Evolutionary conservation across 2,113 vertebrate genomes (phyloP), one percentile per base, ranked within the genome.

Genomic region (Xyrauchen texanus): DNA sequence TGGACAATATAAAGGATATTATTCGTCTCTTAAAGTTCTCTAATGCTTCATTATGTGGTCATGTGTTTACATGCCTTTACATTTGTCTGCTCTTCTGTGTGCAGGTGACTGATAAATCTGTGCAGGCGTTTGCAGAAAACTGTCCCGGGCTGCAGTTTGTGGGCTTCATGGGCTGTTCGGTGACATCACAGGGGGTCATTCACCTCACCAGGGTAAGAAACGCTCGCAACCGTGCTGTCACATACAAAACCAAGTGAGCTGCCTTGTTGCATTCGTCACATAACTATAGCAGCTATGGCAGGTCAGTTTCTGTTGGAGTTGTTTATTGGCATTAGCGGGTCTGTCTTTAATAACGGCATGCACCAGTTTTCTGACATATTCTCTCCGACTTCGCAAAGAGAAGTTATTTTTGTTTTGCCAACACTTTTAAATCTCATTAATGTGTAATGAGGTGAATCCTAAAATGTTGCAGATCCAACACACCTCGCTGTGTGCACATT

Each of bases 141-240:
- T 99, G 98, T 88, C 95, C 97, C 0, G 95, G 97, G 84, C 93
- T 99, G 84, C 96, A 96, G 88, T 98, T 95, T 83, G 98, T 99
- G 46, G 97, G 98, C 77, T 99, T 99, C 90, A 99, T 99, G 98
- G 98, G 98, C 72, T 99, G 97, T 86, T 98, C 98, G 0, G 97
- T 99, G 77, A 99, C 97, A 68, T 99, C 98, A 2, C 95, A 95
- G 91, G 98, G 98, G 82, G 97, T 98, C 83, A 98, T 98, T 84
- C 96, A 97, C 86, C 95, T 99, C n/a, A 98, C 96, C n/a, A 95
- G 95, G 82, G 98, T 99, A 90, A 93, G 96, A 89, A 6, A 34
- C 4, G 7, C 65, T 5, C n/a, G 0, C 42, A 10, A 10, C 9
- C 52, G 2, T 53, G 9, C 49, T 52, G 1, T 34, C 3, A 34